These are phyloP conservation scores for Timema cristinae DNA, from an alignment of 2,888 invertebrate genomes.

Conservation along the genomic window DNA sequence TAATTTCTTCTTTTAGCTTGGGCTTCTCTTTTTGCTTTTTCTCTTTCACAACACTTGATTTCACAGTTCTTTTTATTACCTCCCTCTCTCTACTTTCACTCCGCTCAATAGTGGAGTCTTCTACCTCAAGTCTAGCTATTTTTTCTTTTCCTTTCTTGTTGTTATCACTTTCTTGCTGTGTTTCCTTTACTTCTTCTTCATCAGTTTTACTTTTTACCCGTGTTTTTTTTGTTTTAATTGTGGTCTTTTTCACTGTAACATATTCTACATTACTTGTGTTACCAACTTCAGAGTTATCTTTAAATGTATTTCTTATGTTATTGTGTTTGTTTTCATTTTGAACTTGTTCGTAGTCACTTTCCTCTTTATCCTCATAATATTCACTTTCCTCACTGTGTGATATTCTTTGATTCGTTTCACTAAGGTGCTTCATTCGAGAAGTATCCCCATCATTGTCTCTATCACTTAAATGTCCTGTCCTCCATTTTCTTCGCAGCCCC, in stretches of 20 bases:
- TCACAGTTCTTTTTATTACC: conserved; percentile 10
- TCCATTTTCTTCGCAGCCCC: conserved; percentile 15
- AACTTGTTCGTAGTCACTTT: conserved; percentile 16
- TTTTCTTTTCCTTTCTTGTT: conserved; percentile 2
- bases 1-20: not conserved
- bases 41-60: not conserved
- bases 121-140: conserved; percentile 13
- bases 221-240: conserved; percentile 21
- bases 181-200: conserved; percentile 22
- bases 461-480: conserved; percentile 15
- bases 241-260: conserved; percentile 21
- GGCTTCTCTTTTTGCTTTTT: conserved; percentile 13
- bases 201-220: conserved; percentile 16
- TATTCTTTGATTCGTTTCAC: not conserved
- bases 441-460: conserved; percentile 19
- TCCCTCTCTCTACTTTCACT: conserved; percentile 10
- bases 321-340: conserved; percentile 18
- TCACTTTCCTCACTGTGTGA: conserved; percentile 16
- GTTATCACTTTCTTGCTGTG: conserved; percentile 11
- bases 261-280: conserved; percentile 4
- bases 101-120: conserved; percentile 12
- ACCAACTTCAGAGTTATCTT: conserved; percentile 14
- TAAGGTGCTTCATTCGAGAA: conserved; percentile 35
- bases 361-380: conserved; percentile 16
- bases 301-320: conserved; percentile 17